Conservation (phyloP, 2,888 invertebrate genomes). For the Myopa testacea region DNA sequence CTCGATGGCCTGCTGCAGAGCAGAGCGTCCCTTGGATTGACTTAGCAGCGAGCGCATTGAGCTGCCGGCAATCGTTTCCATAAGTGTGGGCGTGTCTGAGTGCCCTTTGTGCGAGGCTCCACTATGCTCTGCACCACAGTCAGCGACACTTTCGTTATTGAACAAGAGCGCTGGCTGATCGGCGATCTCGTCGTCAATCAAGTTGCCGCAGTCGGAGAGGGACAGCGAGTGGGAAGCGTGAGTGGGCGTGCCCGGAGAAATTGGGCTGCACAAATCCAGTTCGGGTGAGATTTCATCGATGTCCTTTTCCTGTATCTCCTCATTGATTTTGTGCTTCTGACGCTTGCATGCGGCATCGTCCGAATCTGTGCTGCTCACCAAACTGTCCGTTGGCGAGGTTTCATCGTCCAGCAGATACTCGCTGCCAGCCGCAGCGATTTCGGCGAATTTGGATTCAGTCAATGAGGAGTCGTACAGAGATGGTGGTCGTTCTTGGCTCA, state of each 20-base stretch:
- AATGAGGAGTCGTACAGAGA: constrained; percentile 58
- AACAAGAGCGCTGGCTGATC: constrained; percentile 89
- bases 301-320: constrained; percentile 69
- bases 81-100: constrained; percentile 66
- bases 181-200: constrained; percentile 90
- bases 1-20: constrained; percentile 67
- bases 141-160: constrained; percentile 70
- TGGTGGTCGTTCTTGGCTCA: constrained; percentile 57
- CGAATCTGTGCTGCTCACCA: constrained; percentile 71
- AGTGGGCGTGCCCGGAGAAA: constrained; percentile 82
- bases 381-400: constrained; percentile 84
- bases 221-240: constrained; percentile 83
- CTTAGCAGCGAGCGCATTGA: constrained; percentile 61
- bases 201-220: constrained; percentile 79
- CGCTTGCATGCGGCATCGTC: constrained; percentile 64
- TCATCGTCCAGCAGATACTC: constrained; percentile 82
- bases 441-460: constrained; percentile 75
- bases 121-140: constrained; percentile 44
- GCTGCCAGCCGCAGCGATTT: constrained; percentile 77
- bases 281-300: constrained; percentile 69
- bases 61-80: constrained; percentile 66
- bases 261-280: constrained; percentile 70
- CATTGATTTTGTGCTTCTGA: constrained; percentile 65
- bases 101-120: constrained; percentile 57
- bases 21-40: constrained; percentile 61